phyloP scores from a whole-genome alignment of 2,888 invertebrate species.

The Tachina grossa region DNA sequence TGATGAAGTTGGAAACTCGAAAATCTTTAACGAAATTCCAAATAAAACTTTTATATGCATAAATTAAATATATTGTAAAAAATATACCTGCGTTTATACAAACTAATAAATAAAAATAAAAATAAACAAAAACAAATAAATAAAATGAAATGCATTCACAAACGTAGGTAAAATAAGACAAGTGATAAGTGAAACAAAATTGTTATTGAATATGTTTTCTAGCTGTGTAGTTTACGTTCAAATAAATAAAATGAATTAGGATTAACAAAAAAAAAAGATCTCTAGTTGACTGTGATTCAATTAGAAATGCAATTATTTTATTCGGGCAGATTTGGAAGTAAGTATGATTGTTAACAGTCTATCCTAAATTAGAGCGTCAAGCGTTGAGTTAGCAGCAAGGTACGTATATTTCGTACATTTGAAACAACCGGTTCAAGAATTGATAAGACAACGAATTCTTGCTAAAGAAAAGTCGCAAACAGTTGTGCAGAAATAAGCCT shows the following conservation, averaged over 20 bases:
- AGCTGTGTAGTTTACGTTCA: constrained; percentile 67
- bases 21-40: constrained; percentile 20
- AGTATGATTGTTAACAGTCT: neutral
- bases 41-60: neutral
- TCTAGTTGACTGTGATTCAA: constrained; percentile 17
- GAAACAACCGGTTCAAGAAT: too few species aligned
- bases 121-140: too few species aligned
- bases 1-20: constrained; percentile 20
- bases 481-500: too few species aligned
- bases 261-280: constrained; percentile 41
- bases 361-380: too few species aligned
- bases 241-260: constrained; percentile 34
- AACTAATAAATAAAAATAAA: too few species aligned
- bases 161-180: neutral
- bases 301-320: neutral
- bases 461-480: too few species aligned
- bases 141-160: constrained; percentile 2
- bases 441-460: too few species aligned
- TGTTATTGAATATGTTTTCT: constrained; percentile 63
- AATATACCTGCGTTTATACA: constrained; percentile 15
- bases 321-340: neutral
- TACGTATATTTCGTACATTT: too few species aligned
- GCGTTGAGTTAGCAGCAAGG: too few species aligned
- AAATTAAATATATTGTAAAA: neutral
- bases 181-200: constrained; percentile 34